Conservation (phyloP, 2,113 vertebrate genomes). For the Andinoacara biseriatus region DNA sequence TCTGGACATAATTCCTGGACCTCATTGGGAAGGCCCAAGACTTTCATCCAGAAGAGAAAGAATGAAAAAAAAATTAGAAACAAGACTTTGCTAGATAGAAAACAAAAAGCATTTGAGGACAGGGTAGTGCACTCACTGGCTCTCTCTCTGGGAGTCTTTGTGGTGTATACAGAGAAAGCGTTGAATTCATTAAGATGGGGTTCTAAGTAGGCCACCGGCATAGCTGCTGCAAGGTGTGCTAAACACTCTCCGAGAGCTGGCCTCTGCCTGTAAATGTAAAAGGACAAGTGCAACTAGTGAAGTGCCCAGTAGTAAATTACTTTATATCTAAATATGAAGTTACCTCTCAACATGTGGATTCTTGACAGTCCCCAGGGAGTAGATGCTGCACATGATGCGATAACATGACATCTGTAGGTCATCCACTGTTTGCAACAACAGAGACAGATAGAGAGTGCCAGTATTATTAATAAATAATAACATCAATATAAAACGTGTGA, state of each 20-base stretch:
- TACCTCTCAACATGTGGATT: slow-evolving; percentile 93
- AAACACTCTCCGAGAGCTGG: slow-evolving; percentile 93
- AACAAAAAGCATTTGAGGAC: slow-evolving; percentile 1
- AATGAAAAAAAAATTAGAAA: neutral
- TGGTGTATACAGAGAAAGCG: slow-evolving; percentile 92
- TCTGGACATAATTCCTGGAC: slow-evolving; percentile 94
- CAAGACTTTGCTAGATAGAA: neutral
- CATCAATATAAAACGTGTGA: too few species aligned
- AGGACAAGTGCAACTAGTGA: neutral
- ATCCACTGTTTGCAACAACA: slow-evolving; percentile 82
- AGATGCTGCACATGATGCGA: slow-evolving; percentile 93
- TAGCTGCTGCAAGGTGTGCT: slow-evolving; percentile 90
- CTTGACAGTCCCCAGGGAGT: slow-evolving; percentile 92
- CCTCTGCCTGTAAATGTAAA: slow-evolving; percentile 79
- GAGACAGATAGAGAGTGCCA: neutral
- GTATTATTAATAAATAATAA: neutral
- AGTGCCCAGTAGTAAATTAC: neutral
- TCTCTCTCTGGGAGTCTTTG: slow-evolving; percentile 90
- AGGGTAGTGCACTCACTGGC: slow-evolving; percentile 82
- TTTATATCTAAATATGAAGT: neutral
- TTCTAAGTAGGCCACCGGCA: slow-evolving; percentile 93
- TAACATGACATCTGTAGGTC: slow-evolving; percentile 96
- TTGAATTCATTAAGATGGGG: slow-evolving; percentile 90
- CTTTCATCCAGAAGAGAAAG: slow-evolving; percentile 56
- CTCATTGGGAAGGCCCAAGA: slow-evolving; percentile 89